Base-by-base conservation (phyloP, 1,140 invertebrate species). In the Scaptomyza montana region DNA sequence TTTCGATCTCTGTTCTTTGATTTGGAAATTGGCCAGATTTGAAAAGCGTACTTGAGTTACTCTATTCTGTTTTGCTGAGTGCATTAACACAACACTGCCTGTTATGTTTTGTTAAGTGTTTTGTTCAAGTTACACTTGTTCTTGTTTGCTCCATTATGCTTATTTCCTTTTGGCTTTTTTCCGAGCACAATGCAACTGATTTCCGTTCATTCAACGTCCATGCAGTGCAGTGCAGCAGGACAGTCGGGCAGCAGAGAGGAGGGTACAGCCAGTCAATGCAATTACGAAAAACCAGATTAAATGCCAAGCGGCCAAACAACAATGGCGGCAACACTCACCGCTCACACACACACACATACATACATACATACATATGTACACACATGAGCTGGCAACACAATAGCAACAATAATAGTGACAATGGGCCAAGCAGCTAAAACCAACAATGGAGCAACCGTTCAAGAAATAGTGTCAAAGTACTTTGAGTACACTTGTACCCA, bases 281-380 rank as follows among this genome's bases (percentile, higher is more conserved):
- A 87, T 87, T 87, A 87, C 82, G 67, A 87, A 67, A 87, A 77
- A 87, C 82, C 89, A 87, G 82, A 87, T 89, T 87, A 87, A 87
- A 89, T 82, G 82, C 80, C 84, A 76, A 77, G 59, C 72, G 68
- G 51, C 54, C 81, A 80, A 43, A 43, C 39, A 43, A 86, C 80
- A 86, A 86, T 82, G 71, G 67, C 75, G 64, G 46, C 45, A 57
- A 56, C 47, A 43, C 12, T n/a, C 45, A 54, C 50, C 39, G n/a
- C 10, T n/a, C 12, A 43, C 39, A 43, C n/a, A 16, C 19, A 56
- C 36, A 43, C 39, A 43, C n/a, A 16, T 13, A 56, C 36, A 74
- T 7, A 36, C 33, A 36, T 9, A 36, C 33, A 36, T 9, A 36
- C 1, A 9, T 7, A 36, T 36, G 33, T 7, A 36, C 7, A 36